Base-by-base conservation (phyloP, 2,888 invertebrate genomes). In the Sturmia bella region DNA sequence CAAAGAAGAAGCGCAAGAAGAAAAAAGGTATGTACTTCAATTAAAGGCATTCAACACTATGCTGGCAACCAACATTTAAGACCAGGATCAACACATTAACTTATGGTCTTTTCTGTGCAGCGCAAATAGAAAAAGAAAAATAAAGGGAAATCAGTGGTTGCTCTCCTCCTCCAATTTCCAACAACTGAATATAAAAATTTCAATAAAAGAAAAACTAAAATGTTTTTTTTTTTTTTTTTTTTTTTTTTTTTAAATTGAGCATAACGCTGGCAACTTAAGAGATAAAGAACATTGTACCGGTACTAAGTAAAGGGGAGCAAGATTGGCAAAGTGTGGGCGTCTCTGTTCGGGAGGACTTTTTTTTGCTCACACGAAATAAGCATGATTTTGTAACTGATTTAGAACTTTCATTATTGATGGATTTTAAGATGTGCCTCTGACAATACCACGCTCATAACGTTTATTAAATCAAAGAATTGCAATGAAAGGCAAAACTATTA, bases 41-140 rank as follows among this genome's bases (percentile, higher is more conserved):
- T 83, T 84, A 84, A 83, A 83, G 74, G 64, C 77, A 83, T 84
- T 83, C 83, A 83, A 77, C 74, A 73, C 61, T 61, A 17, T 72
- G 76, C 45, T 69, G 70, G 73, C 73, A 78, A 63, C 66, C 76
- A 74, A 43, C 78, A 73, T 73, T 70, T 50, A 15, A 70, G 73
- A 57, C 63, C 66, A 50, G 48, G 74, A 76, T 64, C 78, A 70
- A 50, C 78, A 69, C 64, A 72, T 70, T 70, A 64, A 54, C 41
- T 74, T 73, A 37, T 56, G 64, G 61, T 50, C 61, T 74, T 50
- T 59, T 48, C 24, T 24, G 39, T 37, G n/a, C n/a, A n/a, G n/a
- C 37, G 32, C 61, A 75, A 66, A 50, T 13, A 27, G 27, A 27
- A 27, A 43, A 13, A n/a, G n/a, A n/a, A n/a, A n/a, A n/a, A n/a